Conservation (phyloP, 2,888 invertebrate species). For the Drosophila nigricruria region DNA sequence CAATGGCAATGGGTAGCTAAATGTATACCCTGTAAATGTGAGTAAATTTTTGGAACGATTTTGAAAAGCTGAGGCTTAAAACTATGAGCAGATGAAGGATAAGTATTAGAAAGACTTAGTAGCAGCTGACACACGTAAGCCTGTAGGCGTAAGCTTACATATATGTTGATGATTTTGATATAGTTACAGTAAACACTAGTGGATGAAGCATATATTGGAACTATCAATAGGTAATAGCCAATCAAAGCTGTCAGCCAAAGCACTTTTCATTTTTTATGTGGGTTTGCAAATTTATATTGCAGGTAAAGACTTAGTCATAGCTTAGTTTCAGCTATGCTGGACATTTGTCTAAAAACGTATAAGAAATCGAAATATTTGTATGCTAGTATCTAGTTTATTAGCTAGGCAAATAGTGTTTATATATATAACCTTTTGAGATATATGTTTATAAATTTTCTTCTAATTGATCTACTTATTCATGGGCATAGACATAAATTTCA, state of each 20-base stretch:
- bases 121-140: neutral
- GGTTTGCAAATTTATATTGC: neutral
- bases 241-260: neutral
- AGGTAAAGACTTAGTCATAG: neutral
- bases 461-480: neutral
- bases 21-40: slow-evolving; percentile 4
- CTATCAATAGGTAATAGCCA: neutral
- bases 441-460: neutral
- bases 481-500: neutral
- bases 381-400: neutral
- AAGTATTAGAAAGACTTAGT: neutral
- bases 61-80: neutral
- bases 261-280: neutral
- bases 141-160: neutral
- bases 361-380: neutral
- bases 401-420: neutral
- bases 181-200: neutral
- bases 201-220: neutral
- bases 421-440: neutral
- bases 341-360: neutral
- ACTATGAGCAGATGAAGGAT: no score
- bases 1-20: neutral
- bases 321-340: neutral
- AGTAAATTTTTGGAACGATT: neutral
- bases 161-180: no score